A percentile compares a stretch with the other conserved stretches of the same genome.
Conservation (phyloP, 2,113 vertebrate genomes). For the Dicaeum eximium region DNA sequence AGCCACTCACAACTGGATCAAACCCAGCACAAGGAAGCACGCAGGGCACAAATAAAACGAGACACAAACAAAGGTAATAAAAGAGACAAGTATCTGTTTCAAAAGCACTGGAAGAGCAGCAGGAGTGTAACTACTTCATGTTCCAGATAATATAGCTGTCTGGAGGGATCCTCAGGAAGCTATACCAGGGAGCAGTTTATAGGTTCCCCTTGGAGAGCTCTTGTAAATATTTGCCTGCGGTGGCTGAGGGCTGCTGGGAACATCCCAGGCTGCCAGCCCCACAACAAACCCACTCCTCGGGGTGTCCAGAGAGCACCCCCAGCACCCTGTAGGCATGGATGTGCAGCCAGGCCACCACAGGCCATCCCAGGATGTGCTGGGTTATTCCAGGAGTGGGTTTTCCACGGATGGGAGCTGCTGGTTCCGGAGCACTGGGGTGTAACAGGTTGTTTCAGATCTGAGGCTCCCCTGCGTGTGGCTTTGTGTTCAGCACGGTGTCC, state of each 20-base stretch:
- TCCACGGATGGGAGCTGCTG: neutral
- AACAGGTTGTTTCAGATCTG: neutral
- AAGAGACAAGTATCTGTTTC: conserved; percentile 60
- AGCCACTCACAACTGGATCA: neutral
- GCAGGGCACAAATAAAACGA: neutral
- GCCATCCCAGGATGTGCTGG: neutral
- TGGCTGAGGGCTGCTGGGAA: neutral
- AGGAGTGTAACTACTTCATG: conserved; percentile 60
- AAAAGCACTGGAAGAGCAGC: conserved; percentile 49
- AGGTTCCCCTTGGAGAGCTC: conserved; percentile 40
- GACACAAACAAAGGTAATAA: conserved; percentile 61
- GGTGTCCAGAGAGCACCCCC: accelerated
- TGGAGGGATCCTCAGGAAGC: conserved; percentile 34
- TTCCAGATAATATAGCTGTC: conserved; percentile 66
- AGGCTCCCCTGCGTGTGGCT: accelerated
- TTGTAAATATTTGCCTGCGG: conserved; percentile 43
- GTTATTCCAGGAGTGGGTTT: neutral
- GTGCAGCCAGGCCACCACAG: neutral
- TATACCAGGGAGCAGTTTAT: conserved; percentile 32
- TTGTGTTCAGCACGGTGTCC: neutral
- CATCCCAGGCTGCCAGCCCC: neutral
- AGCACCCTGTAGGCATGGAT: accelerated
- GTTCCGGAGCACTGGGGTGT: accelerated
- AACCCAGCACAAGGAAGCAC: neutral
- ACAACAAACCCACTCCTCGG: accelerated